These are phyloP conservation scores for Tethea ocularis DNA, from an alignment of 2,888 invertebrate species.

Conservation along the genomic window DNA sequence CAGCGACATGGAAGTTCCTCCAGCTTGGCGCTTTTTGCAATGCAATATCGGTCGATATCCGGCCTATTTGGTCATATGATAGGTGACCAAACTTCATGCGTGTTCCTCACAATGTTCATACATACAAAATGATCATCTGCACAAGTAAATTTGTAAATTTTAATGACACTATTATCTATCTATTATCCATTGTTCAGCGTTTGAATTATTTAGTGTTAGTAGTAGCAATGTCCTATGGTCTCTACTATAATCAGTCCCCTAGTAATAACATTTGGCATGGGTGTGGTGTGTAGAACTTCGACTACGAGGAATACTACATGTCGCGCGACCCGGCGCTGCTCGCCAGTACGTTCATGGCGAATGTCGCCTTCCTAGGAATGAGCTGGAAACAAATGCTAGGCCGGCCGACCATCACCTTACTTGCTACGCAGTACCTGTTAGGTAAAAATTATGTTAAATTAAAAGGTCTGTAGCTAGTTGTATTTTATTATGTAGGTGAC, in stretches of 20 bases:
- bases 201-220: neutral
- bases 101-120: no score
- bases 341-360: slow-evolving; percentile 96
- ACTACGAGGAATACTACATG: slow-evolving; percentile 97
- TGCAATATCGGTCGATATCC: no score
- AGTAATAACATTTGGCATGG: slow-evolving; percentile 56
- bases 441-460: slow-evolving; percentile 81
- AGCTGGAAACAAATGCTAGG: slow-evolving; percentile 99
- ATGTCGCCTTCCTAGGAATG: slow-evolving; percentile 97
- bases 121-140: no score
- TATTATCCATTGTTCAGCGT: neutral
- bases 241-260: slow-evolving; percentile 14
- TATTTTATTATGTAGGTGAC: no score
- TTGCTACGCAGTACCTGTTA: slow-evolving; percentile 92
- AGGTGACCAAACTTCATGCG: no score
- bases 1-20: no score
- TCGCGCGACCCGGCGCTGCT: slow-evolving; percentile 97
- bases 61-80: no score
- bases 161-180: no score
- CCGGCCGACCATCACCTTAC: slow-evolving; percentile 96
- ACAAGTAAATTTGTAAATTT: no score
- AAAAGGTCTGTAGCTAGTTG: neutral
- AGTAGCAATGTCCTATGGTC: slow-evolving; percentile 3
- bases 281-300: slow-evolving; percentile 89
- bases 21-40: no score